Base-by-base conservation (phyloP, 2,888 invertebrate species). In the Prosopocoilus inquinatus region DNA sequence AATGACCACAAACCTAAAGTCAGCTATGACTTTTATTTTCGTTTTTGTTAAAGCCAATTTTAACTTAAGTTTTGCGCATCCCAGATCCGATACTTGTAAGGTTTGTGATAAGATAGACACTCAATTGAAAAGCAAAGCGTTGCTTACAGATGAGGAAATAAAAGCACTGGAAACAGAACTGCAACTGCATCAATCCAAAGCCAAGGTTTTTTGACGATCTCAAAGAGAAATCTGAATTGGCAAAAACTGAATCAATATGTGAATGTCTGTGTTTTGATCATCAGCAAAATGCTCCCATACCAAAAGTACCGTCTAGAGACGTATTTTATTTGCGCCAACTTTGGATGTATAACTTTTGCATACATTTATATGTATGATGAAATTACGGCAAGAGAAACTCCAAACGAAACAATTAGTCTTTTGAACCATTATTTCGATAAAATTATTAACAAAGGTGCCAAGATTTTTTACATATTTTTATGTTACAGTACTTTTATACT, bases 241-340 rank as follows among this genome's bases (percentile, higher is more conserved):
- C n/a, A n/a, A n/a, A n/a, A n/a, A 9, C 7, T 8, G 34, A 34
- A 34, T 13, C 12, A 11, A 11, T 39, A 13, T 12, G 11, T 9
- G 48, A 47, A 36, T 5, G 35, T 9, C 33, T 36, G 9, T 8
- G 9, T 11, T 47, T 47, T 15, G 48, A 47, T 36, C 11, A 16
- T 36, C 48, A 47, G 15, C 48, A 47, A 47, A 47, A 47, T 47
- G 36, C 8, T 11, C 20, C 46, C 3, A 16, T 47, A 3, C 52
- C 52, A 32, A 52, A 52, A 47, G 34, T 52, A 20, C 52, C 52
- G n/a, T 12, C 46, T 12, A 4, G 46, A 9, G 52, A 52, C 47
- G 52, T 47, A 9, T 52, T 52, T 52, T 52, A 52, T 43, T 35
- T 47, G 33, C 47, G 43, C n/a, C n/a, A n/a, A n/a, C n/a, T n/a